phyloP scores from a whole-genome alignment of 2,113 vertebrate species.

The Phalacrocorax carbo region DNA sequence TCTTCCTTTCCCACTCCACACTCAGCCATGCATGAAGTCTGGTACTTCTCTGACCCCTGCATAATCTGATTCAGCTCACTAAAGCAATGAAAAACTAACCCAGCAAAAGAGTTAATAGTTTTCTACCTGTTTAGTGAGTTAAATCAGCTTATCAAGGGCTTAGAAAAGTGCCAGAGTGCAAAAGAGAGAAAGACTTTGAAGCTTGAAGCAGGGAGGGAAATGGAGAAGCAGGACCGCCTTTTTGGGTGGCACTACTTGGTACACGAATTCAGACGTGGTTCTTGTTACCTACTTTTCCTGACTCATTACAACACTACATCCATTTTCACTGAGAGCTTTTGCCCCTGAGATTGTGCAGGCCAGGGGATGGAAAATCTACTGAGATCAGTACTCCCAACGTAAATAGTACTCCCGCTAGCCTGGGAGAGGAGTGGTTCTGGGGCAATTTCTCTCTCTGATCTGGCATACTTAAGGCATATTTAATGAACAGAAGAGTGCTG shows the following conservation, averaged over 20 bases:
- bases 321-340: neutral
- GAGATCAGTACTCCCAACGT: neutral
- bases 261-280: neutral
- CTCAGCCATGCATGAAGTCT: neutral
- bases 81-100: neutral
- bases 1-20: neutral
- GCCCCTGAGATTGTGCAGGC: neutral
- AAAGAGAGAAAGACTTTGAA: neutral
- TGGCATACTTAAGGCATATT: neutral
- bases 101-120: neutral
- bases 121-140: conserved; percentile 13
- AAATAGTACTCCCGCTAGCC: neutral
- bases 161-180: neutral
- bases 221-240: neutral
- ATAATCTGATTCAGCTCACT: neutral
- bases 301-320: neutral
- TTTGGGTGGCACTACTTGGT: neutral
- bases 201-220: neutral
- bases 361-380: neutral
- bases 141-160: neutral
- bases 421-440: neutral
- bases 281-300: neutral
- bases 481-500: neutral
- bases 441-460: neutral
- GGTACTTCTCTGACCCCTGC: neutral